Conservation (phyloP, 2,888 invertebrate species). For the Phrixothrix hirtus region DNA sequence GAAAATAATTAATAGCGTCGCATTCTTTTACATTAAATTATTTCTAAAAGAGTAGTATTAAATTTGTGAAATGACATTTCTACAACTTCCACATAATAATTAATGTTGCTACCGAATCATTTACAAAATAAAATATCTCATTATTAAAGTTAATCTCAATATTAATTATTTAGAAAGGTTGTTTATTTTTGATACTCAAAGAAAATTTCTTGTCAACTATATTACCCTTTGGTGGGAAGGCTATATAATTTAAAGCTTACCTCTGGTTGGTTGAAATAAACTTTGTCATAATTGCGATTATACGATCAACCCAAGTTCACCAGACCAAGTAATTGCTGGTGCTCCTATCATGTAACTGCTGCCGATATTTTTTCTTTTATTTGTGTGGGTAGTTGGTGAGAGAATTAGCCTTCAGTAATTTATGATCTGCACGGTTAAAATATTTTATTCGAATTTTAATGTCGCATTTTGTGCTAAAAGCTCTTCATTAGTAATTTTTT, state of each 20-base stretch:
- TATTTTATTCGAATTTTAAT: neutral
- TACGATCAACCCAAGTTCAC: slow-evolving; percentile 19
- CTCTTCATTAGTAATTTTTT: slow-evolving; percentile 2
- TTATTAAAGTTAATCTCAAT: no score
- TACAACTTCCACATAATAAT: no score
- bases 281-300: slow-evolving; percentile 23
- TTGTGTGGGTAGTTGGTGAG: neutral
- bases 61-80: no score
- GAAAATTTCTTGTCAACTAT: no score
- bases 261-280: slow-evolving; percentile 14
- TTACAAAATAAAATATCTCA: no score
- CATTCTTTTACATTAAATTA: no score
- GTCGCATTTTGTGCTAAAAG: no score
- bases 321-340: slow-evolving; percentile 26
- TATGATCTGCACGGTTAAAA: neutral
- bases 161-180: no score
- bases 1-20: no score
- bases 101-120: neutral
- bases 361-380: slow-evolving; percentile 11
- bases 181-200: no score
- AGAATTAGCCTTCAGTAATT: neutral
- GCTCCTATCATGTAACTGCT: slow-evolving; percentile 18
- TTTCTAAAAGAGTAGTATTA: no score
- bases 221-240: no score
- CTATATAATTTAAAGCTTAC: slow-evolving; percentile 16